Conservation (phyloP, 2,113 vertebrate species). For the Emydocephalus ijimae region DNA sequence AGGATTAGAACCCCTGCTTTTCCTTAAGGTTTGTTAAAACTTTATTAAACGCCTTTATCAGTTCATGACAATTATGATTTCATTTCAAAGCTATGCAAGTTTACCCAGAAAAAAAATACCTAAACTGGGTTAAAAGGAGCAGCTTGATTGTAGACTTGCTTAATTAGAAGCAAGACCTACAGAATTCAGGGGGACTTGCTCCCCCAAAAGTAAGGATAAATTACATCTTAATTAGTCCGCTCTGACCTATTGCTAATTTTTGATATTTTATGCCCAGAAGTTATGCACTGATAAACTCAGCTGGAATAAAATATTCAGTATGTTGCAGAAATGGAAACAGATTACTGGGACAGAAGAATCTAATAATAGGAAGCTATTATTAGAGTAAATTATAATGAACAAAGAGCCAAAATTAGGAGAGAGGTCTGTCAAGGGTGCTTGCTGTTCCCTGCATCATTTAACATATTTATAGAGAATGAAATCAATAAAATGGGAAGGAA, state of each 20-base stretch:
- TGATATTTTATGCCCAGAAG: not conserved
- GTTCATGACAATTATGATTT: not conserved
- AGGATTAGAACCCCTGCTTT: no score
- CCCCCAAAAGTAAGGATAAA: not conserved
- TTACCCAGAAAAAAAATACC: not conserved
- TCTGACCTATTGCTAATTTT: constrained; percentile 7
- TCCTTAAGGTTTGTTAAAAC: no score
- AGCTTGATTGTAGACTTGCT: not conserved
- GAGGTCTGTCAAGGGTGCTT: constrained; percentile 17
- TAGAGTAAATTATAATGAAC: constrained; percentile 22
- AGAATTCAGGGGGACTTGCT: not conserved
- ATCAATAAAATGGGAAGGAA: constrained; percentile 11
- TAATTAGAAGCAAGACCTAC: not conserved
- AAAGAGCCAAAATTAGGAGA: constrained; percentile 29
- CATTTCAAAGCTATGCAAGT: not conserved
- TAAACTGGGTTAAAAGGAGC: not conserved
- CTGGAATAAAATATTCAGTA: constrained; percentile 13
- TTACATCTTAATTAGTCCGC: not conserved
- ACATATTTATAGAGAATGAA: constrained; percentile 15
- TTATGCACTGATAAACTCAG: not conserved
- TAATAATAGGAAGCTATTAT: constrained; percentile 24
- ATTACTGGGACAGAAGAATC: constrained; percentile 3
- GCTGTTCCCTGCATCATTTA: not conserved
- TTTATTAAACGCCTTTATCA: no score
- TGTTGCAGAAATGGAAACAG: not conserved